These are phyloP conservation scores for Trachelus stipa DNA, from an alignment of 2,888 invertebrate genomes.

Conservation along the genomic window DNA sequence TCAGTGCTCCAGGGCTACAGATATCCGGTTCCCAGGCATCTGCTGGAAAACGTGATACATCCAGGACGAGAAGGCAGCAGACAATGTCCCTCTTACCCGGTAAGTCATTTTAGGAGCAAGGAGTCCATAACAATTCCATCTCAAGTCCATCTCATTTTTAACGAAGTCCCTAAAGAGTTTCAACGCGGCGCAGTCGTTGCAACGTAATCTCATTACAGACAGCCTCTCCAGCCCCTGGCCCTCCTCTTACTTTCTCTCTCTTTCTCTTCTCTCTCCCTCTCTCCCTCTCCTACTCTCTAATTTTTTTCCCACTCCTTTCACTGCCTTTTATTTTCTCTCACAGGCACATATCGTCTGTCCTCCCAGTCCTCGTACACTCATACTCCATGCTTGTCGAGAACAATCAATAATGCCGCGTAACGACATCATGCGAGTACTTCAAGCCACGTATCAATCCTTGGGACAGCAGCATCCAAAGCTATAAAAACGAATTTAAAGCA, in stretches of 20 bases:
- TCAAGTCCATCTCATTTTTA: background rate
- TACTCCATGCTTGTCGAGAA: constrained; percentile 10
- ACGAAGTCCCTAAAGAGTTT: constrained; percentile 26
- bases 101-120: constrained; percentile 37
- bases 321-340: constrained; percentile 2
- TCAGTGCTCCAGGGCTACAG: constrained; percentile 82
- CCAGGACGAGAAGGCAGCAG: constrained; percentile 72
- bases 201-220: constrained; percentile 18
- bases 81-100: constrained; percentile 65
- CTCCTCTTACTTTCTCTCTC: constrained; percentile 17
- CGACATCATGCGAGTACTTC: constrained; percentile 13
- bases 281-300: constrained; percentile 2
- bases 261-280: constrained; percentile 21
- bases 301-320: constrained; percentile 1
- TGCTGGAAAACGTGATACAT: constrained; percentile 63
- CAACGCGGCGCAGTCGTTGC: constrained; percentile 40
- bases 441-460: background rate
- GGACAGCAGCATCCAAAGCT: background rate
- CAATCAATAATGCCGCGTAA: constrained; percentile 48
- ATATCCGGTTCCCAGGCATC: constrained; percentile 66
- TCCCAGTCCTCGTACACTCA: background rate
- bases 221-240: background rate
- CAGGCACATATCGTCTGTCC: background rate
- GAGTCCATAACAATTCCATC: background rate
- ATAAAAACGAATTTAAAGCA: background rate